These are phyloP conservation scores for Heterocephalus glaber DNA, from an alignment of 2,113 vertebrate species.

Conservation along the genomic window DNA sequence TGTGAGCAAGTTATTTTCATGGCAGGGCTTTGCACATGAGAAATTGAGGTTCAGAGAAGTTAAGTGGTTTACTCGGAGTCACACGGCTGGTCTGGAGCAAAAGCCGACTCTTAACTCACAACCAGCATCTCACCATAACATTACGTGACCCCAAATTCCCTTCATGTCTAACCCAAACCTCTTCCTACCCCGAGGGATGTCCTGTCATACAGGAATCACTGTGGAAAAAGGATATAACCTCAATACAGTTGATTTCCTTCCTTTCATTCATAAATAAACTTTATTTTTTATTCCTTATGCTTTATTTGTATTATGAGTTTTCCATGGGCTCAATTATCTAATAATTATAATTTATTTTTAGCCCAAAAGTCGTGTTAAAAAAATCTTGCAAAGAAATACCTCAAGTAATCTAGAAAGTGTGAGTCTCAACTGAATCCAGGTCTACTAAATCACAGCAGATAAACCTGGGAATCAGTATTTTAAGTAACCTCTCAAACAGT, in stretches of 20 bases:
- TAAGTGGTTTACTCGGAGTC: slow-evolving; percentile 20
- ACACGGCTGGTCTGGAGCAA: background rate
- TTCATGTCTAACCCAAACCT: background rate
- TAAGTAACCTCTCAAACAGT: background rate
- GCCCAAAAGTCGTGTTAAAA: background rate
- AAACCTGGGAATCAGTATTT: background rate
- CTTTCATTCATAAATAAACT: background rate
- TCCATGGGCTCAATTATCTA: background rate
- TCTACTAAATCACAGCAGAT: background rate
- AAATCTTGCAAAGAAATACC: background rate
- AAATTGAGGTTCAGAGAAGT: slow-evolving; percentile 10
- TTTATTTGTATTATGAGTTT: background rate
- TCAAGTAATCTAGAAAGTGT: background rate
- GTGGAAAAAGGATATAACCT: background rate
- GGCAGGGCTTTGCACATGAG: background rate
- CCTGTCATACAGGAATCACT: accelerated
- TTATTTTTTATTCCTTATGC: background rate
- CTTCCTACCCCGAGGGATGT: accelerated
- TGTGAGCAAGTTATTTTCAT: background rate
- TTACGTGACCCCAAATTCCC: background rate
- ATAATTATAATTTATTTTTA: background rate
- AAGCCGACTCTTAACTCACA: background rate
- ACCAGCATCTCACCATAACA: background rate
- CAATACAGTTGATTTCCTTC: background rate
- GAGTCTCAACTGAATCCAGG: background rate